These are phyloP conservation scores for Escarpia spicata DNA, from an alignment of 2,888 invertebrate species.

Conservation along the genomic window DNA sequence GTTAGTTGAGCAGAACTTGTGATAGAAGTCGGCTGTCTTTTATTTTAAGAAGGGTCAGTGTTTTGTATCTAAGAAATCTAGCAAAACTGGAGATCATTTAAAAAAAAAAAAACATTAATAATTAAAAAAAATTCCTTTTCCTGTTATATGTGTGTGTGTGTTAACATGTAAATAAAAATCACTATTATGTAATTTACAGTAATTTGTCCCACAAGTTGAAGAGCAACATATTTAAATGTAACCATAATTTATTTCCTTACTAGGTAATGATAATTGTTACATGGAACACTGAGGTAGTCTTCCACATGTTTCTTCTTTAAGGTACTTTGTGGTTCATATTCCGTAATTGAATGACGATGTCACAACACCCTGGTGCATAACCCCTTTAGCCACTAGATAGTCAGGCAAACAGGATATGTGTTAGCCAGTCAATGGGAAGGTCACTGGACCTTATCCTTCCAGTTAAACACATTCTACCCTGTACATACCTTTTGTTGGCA, in stretches of 20 bases:
- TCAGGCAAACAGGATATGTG: neutral
- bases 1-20: too few relatives aligned
- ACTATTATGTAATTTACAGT: neutral
- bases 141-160: neutral
- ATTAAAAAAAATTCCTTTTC: too few relatives aligned
- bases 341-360: neutral
- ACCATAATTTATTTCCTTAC: neutral
- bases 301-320: too few relatives aligned
- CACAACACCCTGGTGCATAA: neutral
- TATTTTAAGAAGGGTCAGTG: too few relatives aligned
- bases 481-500: neutral
- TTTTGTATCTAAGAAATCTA: too few relatives aligned
- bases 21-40: too few relatives aligned
- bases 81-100: too few relatives aligned
- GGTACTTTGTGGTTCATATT: neutral
- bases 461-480: neutral
- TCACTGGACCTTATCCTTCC: neutral
- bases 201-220: neutral
- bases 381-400: neutral
- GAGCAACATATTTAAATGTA: neutral
- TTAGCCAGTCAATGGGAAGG: neutral
- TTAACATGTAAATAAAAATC: neutral
- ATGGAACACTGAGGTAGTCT: too few relatives aligned
- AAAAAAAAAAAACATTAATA: too few relatives aligned
- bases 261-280: neutral